Evolutionary conservation across 1,140 invertebrate genomes (phyloP).

Genomic region (Trichonephila inaurata): DNA sequence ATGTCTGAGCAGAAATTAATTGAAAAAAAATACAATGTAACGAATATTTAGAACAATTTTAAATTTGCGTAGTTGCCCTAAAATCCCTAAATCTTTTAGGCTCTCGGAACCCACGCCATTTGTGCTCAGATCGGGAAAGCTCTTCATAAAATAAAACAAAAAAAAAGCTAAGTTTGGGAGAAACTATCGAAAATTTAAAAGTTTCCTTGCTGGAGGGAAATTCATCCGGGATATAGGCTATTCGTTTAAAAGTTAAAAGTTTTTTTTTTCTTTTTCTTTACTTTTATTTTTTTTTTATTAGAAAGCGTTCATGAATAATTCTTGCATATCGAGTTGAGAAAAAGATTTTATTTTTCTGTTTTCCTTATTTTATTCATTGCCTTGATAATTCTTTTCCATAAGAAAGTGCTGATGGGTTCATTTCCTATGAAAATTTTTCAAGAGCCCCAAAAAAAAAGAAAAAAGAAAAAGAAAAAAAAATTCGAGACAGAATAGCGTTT

Average conservation of each 20-base stretch:
- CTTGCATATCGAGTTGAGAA: constrained; percentile 15
- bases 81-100: background rate
- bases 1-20: no score
- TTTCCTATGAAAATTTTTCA: constrained; percentile 35
- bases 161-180: background rate
- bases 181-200: constrained; percentile 30
- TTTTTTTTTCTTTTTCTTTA: constrained; percentile 17
- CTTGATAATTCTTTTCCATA: constrained; percentile 27
- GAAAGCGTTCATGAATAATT: constrained; percentile 47
- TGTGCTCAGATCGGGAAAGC: background rate
- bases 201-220: constrained; percentile 31
- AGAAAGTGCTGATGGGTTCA: constrained; percentile 44
- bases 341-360: constrained; percentile 22
- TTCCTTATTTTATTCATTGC: constrained; percentile 43
- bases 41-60: background rate
- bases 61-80: background rate
- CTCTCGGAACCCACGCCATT: background rate
- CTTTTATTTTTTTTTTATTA: background rate
- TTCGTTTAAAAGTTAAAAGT: constrained; percentile 28
- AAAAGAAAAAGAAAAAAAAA: background rate
- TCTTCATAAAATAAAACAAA: constrained; percentile 19
- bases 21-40: no score
- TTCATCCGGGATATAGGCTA: constrained; percentile 34
- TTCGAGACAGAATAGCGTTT: constrained; percentile 16
- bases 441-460: background rate